Base-by-base conservation (phyloP, 2,888 invertebrate genomes). In the Tyria jacobaeae region DNA sequence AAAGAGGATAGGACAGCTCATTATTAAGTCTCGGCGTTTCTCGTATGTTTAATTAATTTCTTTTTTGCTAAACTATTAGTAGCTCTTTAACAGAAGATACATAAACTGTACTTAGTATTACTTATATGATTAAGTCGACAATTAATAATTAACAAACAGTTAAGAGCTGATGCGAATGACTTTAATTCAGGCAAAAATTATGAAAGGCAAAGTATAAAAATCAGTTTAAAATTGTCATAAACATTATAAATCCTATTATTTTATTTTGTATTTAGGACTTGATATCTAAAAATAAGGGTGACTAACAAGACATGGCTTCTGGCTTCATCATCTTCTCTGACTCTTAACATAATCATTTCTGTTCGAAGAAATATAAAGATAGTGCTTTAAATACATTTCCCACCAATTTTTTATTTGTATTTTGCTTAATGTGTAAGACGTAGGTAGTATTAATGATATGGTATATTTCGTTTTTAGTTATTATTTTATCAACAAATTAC, bases 301-400 rank as follows among this genome's bases (percentile, higher is more conserved):
- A n/a, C n/a, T n/a, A n/a, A n/a, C n/a, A n/a, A n/a, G n/a, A n/a
- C n/a, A n/a, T n/a, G n/a, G n/a, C n/a, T n/a, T n/a, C 10, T 35
- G 14, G 10, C 17, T 17, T 44, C 17, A 2, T 4, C 12, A 21
- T 21, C 21, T 21, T 44, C 0, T 21, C 4, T 44, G 21, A 21
- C 10, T 44, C 12, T 21, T 3, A 35, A 35, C 3, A 14, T 14
- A 35, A 10, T n/a, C 10, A 41, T 41, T 17, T 21, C 7, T 41
- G 10, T 41, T 41, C 21, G 21, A 41, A 41, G 41, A 41, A 41
- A 41, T 3, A 21, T 21, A 62, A 51, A 62, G 62, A 69, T 64
- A 60, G 54, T 72, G 53, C 67, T 75, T 75, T 69, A 75, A 66
- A 63, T 50, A 66, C 52, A 63, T 53, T 49, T 58, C 73, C 73